Evolutionary conservation across 1,140 invertebrate species (phyloP), one percentile per base, ranked within the genome.

Genomic region (Asobara japonica): DNA sequence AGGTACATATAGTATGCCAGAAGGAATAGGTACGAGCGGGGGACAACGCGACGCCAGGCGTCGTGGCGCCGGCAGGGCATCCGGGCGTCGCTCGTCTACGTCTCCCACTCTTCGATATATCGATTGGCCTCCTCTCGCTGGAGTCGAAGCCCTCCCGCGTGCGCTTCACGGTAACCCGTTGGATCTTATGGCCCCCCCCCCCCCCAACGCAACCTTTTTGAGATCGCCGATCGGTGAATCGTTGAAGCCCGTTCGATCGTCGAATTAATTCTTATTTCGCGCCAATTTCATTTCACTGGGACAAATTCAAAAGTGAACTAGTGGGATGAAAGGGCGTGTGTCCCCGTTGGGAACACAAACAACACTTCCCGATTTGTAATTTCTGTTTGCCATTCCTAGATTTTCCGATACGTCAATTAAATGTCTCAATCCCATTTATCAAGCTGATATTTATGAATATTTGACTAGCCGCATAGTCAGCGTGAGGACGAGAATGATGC

Each of bases 41-140:
- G 48, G 71, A 68, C 65, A 70, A 48, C 71, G 48, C 38, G 64
- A 67, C 70, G 62, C 33, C 71, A 66, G 64, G 64, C 72, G 70
- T 75, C 73, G 71, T 73, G 64, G 51, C 72, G 77, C 65, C 70
- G 62, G 41, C 22, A 51, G 31, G 62, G 62, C 62, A 48, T 65
- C 45, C 67, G 67, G 62, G 62, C 29, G 27, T 48, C 38, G 30
- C 51, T 45, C 33, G n/a, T 41, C 51, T 33, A 45, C 36, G 10
- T 64, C 20, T 48, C 36, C 56, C 36, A 31, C 61, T 41, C 56
- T 62, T 61, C 33, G 33, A 62, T 62, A 36, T 61, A 61, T 61
- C 68, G 68, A 70, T 70, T 61, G 68, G 30, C 61, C 36, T 25
- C 38, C 29, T 65, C 51, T 56, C 3, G 41, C n/a, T 1, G 22